phyloP scores from a whole-genome alignment of 1,140 invertebrate species.

The Aphaenogaster floridana region DNA sequence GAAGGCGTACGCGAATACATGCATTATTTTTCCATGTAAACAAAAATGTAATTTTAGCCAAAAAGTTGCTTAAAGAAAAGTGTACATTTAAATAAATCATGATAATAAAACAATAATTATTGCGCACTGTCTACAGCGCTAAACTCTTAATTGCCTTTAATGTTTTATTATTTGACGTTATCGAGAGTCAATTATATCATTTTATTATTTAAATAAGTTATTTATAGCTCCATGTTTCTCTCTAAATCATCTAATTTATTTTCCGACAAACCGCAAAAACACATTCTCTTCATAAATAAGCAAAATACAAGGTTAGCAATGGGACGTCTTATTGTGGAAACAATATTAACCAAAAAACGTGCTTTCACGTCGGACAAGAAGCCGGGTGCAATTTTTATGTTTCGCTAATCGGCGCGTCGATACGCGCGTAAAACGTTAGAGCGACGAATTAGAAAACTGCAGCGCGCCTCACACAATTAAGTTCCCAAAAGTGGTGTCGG shows the following conservation, averaged over 20 bases:
- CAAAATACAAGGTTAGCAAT: background rate
- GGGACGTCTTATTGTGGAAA: slow-evolving; percentile 1
- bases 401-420: background rate
- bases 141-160: too few species aligned
- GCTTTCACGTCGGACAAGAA: slow-evolving; percentile 58
- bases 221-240: background rate
- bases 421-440: background rate
- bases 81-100: too few species aligned
- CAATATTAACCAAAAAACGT: slow-evolving; percentile 11
- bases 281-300: background rate
- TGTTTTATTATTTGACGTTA: too few species aligned
- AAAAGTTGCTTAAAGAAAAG: too few species aligned
- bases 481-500: background rate
- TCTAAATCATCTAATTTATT: slow-evolving; percentile 12
- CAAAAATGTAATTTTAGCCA: background rate
- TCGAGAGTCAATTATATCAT: too few species aligned
- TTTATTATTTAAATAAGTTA: background rate
- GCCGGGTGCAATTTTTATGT: slow-evolving; percentile 25
- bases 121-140: too few species aligned
- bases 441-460: background rate
- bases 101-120: too few species aligned
- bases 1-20: background rate
- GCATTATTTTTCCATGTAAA: background rate
- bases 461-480: slow-evolving; percentile 29
- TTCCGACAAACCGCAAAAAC: background rate